Evolutionary conservation across 2,113 vertebrate genomes (phyloP).

Genomic region (Himantopus leucocephalus): DNA sequence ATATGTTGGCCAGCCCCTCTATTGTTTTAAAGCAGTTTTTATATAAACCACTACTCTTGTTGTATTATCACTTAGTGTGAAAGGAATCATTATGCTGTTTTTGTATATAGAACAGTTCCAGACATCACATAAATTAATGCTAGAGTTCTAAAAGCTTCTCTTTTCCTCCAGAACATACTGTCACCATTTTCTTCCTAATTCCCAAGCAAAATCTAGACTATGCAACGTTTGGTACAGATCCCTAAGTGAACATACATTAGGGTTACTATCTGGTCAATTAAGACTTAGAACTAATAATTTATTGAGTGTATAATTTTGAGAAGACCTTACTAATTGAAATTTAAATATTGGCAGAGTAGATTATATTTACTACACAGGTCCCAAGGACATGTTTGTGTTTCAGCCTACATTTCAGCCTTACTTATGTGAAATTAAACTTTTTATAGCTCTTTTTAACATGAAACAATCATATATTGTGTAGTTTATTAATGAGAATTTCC

Average conservation of each 20-base stretch:
- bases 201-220: neutral
- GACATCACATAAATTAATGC: neutral
- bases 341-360: neutral
- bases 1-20: neutral
- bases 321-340: neutral
- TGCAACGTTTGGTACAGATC: neutral
- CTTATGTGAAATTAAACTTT: neutral
- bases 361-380: neutral
- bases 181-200: neutral
- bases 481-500: neutral
- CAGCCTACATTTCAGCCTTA: neutral
- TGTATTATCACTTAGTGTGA: neutral
- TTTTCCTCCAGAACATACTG: neutral
- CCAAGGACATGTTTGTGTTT: neutral
- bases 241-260: neutral
- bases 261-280: neutral
- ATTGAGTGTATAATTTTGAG: neutral
- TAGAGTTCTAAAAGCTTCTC: neutral
- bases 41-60: neutral
- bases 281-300: neutral
- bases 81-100: neutral
- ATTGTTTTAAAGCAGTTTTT: neutral
- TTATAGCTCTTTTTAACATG: neutral
- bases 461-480: neutral
- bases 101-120: neutral